A percentile compares a stretch with the other conserved stretches of the same genome.
Conservation (phyloP, 2,797 vertebrate species). For the Parauchenoglanis ngamensis region DNA sequence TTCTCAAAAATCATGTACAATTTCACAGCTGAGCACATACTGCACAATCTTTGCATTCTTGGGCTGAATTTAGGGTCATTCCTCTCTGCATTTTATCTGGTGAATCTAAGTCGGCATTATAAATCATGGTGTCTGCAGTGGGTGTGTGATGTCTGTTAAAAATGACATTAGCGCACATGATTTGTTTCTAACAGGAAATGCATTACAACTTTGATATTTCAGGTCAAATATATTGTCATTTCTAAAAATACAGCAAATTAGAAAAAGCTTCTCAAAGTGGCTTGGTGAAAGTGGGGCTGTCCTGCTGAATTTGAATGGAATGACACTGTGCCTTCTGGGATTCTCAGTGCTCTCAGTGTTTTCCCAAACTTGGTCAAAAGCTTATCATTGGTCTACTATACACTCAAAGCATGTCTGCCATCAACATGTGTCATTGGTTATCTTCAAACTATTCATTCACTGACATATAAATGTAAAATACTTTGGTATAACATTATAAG, state of each 20-base stretch:
- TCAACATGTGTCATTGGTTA: constrained; percentile 4
- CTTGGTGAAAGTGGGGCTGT: constrained; percentile 33
- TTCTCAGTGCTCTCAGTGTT: constrained; percentile 35
- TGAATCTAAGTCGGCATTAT: constrained; percentile 38
- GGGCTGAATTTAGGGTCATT: constrained; percentile 33
- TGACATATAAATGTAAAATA: background rate
- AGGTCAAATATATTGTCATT: constrained; percentile 41
- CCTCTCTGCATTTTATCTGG: constrained; percentile 40
- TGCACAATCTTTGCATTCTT: constrained; percentile 49
- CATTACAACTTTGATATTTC: constrained; percentile 66
- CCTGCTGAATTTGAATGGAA: constrained; percentile 54
- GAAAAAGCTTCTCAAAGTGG: constrained; percentile 29
- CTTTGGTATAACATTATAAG: background rate
- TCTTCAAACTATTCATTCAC: constrained; percentile 15
- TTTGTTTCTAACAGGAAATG: constrained; percentile 72
- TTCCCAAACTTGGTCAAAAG: constrained; percentile 60
- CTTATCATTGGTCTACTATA: constrained; percentile 24
- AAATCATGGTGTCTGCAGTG: constrained; percentile 35
- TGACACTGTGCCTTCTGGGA: constrained; percentile 53
- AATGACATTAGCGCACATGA: constrained; percentile 36
- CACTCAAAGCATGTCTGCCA: constrained; percentile 3
- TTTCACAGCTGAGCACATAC: constrained; percentile 58
- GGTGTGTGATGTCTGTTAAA: constrained; percentile 41
- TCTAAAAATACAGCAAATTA: constrained; percentile 15
- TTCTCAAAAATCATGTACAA: constrained; percentile 45